A percentile compares a stretch with the other conserved stretches of the same genome.
phyloP scores from a whole-genome alignment of 2,113 vertebrate genomes.

The Tenebrosternarchus preto region DNA sequence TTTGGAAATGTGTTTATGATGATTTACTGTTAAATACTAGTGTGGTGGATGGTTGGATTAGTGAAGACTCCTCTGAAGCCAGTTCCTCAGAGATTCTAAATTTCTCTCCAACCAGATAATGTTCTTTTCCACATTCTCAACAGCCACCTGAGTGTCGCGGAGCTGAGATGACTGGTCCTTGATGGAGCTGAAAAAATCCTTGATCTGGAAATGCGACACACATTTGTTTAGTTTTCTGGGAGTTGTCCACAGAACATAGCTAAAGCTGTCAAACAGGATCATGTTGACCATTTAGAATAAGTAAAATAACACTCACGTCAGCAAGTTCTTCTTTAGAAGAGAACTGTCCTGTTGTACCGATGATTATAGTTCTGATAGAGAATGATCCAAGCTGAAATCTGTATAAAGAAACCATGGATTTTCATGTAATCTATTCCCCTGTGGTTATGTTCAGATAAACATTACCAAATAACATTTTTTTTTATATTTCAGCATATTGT shows the following conservation, averaged over 20 bases:
- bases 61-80: slow-evolving; percentile 65
- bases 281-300: background rate
- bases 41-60: slow-evolving; percentile 31
- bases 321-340: slow-evolving; percentile 72
- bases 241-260: background rate
- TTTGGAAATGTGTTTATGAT: background rate
- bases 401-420: slow-evolving; percentile 34
- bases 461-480: background rate
- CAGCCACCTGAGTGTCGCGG: slow-evolving; percentile 68
- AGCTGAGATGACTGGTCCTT: slow-evolving; percentile 74
- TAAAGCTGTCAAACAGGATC: background rate
- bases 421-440: background rate
- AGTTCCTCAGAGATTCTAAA: slow-evolving; percentile 68
- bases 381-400: slow-evolving; percentile 77
- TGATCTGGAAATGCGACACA: slow-evolving; percentile 67
- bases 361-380: slow-evolving; percentile 70
- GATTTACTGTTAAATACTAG: background rate
- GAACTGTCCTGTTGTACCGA: slow-evolving; percentile 73
- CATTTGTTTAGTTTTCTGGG: background rate
- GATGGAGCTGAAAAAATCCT: slow-evolving; percentile 75
- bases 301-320: slow-evolving; percentile 61
- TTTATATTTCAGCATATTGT: background rate
- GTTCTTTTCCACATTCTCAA: slow-evolving; percentile 77
- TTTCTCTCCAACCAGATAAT: slow-evolving; percentile 76
- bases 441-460: background rate